A percentile compares a stretch with the other conserved stretches of the same genome.
phyloP scores from a whole-genome alignment of 64 coral and sea anemone genomes.

The Stylophora pistillata region DNA sequence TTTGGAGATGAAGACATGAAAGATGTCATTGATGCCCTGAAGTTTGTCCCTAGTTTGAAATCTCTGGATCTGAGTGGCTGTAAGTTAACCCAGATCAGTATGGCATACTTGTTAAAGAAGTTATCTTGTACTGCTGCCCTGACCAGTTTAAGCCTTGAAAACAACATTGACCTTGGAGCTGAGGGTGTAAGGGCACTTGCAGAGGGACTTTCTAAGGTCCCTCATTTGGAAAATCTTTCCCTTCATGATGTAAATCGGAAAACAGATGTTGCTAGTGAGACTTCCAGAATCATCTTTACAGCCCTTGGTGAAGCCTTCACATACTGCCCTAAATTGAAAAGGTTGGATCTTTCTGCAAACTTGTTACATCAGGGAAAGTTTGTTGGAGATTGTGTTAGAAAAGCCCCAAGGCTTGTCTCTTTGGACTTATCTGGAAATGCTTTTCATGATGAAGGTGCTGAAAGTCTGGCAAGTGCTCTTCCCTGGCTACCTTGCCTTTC shows the following conservation, averaged over 20 bases:
- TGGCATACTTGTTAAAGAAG: slow-evolving; percentile 17
- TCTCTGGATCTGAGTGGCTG: slow-evolving; percentile 49
- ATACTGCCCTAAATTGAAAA: slow-evolving; percentile 16
- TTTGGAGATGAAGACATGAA: slow-evolving; percentile 57
- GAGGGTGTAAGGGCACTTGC: slow-evolving; percentile 35
- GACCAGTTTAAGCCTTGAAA: slow-evolving; percentile 44
- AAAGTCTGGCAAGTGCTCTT: slow-evolving; percentile 42
- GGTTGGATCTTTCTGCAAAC: slow-evolving; percentile 52
- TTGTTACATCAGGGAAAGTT: slow-evolving; percentile 25
- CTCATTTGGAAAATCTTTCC: slow-evolving; percentile 30
- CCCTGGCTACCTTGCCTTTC: slow-evolving; percentile 15
- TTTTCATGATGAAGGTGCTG: slow-evolving; percentile 48
- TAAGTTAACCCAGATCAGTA: slow-evolving; percentile 33
- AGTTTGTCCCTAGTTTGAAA: slow-evolving; percentile 16
- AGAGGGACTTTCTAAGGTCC: slow-evolving; percentile 31
- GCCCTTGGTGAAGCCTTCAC: slow-evolving; percentile 47
- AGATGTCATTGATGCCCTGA: slow-evolving; percentile 40
- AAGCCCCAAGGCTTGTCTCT: slow-evolving; percentile 9
- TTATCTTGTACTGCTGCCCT: slow-evolving; percentile 38
- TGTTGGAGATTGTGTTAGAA: slow-evolving; percentile 34
- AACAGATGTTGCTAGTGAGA: neutral
- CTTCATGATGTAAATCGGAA: slow-evolving; percentile 25
- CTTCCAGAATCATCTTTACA: slow-evolving; percentile 33
- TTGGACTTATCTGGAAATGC: slow-evolving; percentile 59
- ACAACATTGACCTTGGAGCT: slow-evolving; percentile 39